phyloP scores from a whole-genome alignment of 1,140 invertebrate species.

The Zophobas atratus region DNA sequence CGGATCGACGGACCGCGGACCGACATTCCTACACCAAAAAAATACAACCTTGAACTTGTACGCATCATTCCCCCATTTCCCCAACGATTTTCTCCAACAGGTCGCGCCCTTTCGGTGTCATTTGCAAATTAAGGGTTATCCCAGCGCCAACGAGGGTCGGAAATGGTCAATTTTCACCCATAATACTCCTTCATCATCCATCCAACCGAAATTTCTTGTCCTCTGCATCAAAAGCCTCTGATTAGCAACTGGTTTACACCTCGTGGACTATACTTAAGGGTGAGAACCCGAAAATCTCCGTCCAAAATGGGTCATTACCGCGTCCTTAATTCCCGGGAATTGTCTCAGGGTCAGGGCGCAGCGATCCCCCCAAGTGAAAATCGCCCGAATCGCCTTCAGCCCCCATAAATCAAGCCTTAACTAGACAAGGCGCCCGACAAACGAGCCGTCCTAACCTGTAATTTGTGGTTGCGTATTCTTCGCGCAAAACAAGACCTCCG shows the following conservation, averaged over 20 bases:
- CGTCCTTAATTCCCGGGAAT: slow-evolving; percentile 15
- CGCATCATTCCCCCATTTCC: too few relatives aligned
- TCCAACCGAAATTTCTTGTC: slow-evolving; percentile 22
- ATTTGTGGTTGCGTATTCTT: slow-evolving; percentile 55
- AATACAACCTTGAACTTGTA: too few relatives aligned
- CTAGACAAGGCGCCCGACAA: slow-evolving; percentile 65
- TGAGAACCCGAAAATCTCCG: slow-evolving; percentile 13
- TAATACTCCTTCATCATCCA: not conserved
- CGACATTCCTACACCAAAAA: not conserved
- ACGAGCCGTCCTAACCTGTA: slow-evolving; percentile 63
- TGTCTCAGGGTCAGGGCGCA: not conserved
- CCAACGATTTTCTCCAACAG: too few relatives aligned
- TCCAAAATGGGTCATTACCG: slow-evolving; percentile 5
- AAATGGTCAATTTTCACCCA: not conserved
- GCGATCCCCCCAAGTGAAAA: slow-evolving; percentile 15
- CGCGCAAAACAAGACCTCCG: slow-evolving; percentile 37
- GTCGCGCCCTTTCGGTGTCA: not conserved
- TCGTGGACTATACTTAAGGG: slow-evolving; percentile 9
- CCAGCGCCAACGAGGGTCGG: not conserved
- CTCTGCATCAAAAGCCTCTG: slow-evolving; percentile 27
- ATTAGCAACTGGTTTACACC: slow-evolving; percentile 47
- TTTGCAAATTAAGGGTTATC: not conserved
- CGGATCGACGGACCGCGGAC: not conserved
- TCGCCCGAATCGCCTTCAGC: not conserved
- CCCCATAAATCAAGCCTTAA: slow-evolving; percentile 62